A percentile compares a stretch with the other conserved stretches of the same genome.
Conservation (phyloP, 2,888 invertebrate genomes). For the Neoscelio sp. region DNA sequence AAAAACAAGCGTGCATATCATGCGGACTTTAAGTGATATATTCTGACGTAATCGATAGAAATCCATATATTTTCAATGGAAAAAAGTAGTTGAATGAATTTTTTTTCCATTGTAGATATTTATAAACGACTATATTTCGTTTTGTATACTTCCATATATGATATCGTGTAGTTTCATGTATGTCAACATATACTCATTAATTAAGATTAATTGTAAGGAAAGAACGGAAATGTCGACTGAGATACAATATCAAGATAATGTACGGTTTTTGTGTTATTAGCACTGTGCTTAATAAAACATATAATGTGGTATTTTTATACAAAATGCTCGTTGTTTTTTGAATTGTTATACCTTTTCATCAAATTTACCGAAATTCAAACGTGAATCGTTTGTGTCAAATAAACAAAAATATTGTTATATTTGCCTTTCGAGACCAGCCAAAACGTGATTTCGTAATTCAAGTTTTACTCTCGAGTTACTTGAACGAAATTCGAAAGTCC, state of each 20-base stretch:
- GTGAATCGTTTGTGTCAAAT: background rate
- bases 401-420: background rate
- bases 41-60: constrained; percentile 20
- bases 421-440: constrained; percentile 1
- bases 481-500: constrained; percentile 33
- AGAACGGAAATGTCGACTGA: constrained; percentile 48
- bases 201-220: constrained; percentile 57
- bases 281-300: constrained; percentile 52
- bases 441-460: constrained; percentile 31
- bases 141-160: constrained; percentile 42
- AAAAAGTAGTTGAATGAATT: background rate
- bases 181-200: constrained; percentile 52
- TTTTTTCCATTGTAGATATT: too few species aligned
- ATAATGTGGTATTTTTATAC: constrained; percentile 61
- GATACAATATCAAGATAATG: constrained; percentile 39
- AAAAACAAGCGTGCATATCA: constrained; percentile 18
- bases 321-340: background rate
- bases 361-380: too few species aligned
- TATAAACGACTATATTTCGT: constrained; percentile 38
- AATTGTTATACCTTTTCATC: background rate
- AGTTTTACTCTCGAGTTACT: constrained; percentile 7
- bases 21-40: constrained; percentile 7
- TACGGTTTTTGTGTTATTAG: constrained; percentile 60
- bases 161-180: constrained; percentile 41
- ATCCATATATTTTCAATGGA: background rate